A percentile compares a stretch with the other conserved stretches of the same genome.
These are phyloP conservation scores for Morpho deidamia DNA, from an alignment of 2,888 invertebrate genomes.

Conservation along the genomic window DNA sequence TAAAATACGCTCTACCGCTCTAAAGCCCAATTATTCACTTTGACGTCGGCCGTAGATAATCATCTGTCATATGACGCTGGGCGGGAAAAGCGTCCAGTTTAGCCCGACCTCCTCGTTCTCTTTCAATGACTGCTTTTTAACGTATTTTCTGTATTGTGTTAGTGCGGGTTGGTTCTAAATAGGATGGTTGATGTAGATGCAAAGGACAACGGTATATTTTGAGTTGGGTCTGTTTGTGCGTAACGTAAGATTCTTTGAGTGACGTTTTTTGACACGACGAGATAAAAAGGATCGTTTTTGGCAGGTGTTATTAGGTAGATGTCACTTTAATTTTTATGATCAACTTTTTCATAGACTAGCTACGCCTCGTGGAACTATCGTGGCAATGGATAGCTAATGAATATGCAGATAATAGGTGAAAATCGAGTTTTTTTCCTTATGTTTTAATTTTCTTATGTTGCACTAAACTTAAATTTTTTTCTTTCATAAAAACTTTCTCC, in stretches of 20 bases:
- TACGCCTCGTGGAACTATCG: neutral
- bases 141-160: conserved; percentile 10
- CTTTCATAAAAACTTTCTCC: too few species aligned
- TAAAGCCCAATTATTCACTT: conserved; percentile 76
- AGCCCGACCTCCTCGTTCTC: conserved; percentile 39
- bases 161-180: conserved; percentile 22
- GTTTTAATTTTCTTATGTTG: too few species aligned
- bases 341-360: neutral
- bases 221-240: conserved; percentile 56
- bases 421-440: neutral
- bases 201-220: conserved; percentile 28
- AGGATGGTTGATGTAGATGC: conserved; percentile 17
- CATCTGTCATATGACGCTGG: conserved; percentile 71
- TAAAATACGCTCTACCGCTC: conserved; percentile 38
- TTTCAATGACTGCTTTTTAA: conserved; percentile 29
- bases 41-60: conserved; percentile 73
- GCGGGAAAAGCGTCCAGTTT: conserved; percentile 46
- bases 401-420: neutral
- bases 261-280: conserved; percentile 45
- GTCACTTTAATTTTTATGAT: neutral
- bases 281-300: conserved; percentile 34
- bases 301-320: conserved; percentile 17
- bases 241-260: conserved; percentile 59
- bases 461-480: too few species aligned
- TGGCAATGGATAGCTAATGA: neutral